Conservation (phyloP, 2,113 vertebrate species). For the Prionailurus viverrinus region DNA sequence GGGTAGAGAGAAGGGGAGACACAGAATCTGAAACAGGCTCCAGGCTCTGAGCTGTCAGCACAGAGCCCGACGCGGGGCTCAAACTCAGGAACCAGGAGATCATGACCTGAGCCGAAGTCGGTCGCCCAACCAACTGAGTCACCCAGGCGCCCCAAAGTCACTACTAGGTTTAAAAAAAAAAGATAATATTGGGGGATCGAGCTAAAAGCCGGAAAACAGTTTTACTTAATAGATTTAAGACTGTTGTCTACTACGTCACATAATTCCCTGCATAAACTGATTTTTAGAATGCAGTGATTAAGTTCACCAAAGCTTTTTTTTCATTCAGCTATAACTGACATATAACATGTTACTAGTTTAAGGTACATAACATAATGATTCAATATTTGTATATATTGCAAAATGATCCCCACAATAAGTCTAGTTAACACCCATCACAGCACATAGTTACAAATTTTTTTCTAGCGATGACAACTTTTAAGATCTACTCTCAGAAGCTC, state of each 20-base stretch:
- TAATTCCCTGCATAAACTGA: not conserved
- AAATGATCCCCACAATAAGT: not conserved
- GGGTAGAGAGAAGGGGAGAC: too few relatives aligned
- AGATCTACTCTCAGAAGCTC: not conserved
- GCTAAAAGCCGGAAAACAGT: not conserved
- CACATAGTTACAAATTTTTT: too few relatives aligned
- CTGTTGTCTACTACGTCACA: not conserved
- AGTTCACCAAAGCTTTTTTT: not conserved
- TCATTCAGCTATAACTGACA: not conserved
- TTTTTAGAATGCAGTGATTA: not conserved
- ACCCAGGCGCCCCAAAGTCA: too few relatives aligned
- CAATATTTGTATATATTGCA: not conserved
- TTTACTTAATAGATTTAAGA: not conserved
- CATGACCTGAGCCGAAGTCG: too few relatives aligned
- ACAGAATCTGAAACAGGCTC: too few relatives aligned
- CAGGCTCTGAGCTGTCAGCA: too few relatives aligned
- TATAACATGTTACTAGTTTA: not conserved
- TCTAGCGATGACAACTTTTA: not conserved
- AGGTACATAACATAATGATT: not conserved
- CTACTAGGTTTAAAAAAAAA: not conserved
- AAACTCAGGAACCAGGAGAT: too few relatives aligned
- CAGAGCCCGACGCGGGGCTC: too few relatives aligned
- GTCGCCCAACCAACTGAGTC: too few relatives aligned
- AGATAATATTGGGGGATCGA: not conserved
- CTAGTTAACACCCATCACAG: not conserved